Evolutionary conservation across 2,888 invertebrate species (phyloP).

Genomic region (Mythimna pallens): DNA sequence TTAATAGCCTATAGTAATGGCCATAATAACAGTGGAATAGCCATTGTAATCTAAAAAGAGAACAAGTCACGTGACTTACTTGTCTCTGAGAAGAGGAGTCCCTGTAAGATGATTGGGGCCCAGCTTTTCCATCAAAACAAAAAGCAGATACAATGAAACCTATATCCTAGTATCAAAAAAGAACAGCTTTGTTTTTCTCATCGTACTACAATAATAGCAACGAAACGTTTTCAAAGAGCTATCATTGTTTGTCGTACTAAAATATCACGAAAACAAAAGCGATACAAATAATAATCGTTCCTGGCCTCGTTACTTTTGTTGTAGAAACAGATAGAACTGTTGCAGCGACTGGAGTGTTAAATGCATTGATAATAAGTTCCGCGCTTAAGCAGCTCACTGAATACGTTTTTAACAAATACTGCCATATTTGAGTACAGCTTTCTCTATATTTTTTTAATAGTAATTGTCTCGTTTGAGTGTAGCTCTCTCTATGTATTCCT

Average conservation of each 20-base stretch:
- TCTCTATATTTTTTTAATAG: background rate
- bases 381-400: background rate
- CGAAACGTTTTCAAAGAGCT: slow-evolving; percentile 22
- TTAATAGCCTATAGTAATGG: too few relatives aligned
- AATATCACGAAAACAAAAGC: slow-evolving; percentile 43
- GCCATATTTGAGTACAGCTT: too few relatives aligned
- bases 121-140: background rate
- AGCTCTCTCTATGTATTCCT: background rate
- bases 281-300: slow-evolving; percentile 25
- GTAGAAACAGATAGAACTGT: slow-evolving; percentile 29
- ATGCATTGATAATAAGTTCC: slow-evolving; percentile 24
- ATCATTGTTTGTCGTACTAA: slow-evolving; percentile 23
- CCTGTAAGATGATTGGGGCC: background rate
- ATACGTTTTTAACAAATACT: too few relatives aligned
- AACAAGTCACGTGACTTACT: background rate
- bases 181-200: slow-evolving; percentile 1
- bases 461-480: slow-evolving; percentile 10
- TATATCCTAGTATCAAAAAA: background rate
- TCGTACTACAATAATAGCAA: slow-evolving; percentile 2
- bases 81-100: background rate
- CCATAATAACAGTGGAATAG: too few relatives aligned
- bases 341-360: slow-evolving; percentile 39
- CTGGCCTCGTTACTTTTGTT: slow-evolving; percentile 30
- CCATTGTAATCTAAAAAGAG: too few relatives aligned
- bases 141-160: background rate